Base-by-base conservation (phyloP, 2,797 vertebrate species). In the Gymnodraco acuticeps region DNA sequence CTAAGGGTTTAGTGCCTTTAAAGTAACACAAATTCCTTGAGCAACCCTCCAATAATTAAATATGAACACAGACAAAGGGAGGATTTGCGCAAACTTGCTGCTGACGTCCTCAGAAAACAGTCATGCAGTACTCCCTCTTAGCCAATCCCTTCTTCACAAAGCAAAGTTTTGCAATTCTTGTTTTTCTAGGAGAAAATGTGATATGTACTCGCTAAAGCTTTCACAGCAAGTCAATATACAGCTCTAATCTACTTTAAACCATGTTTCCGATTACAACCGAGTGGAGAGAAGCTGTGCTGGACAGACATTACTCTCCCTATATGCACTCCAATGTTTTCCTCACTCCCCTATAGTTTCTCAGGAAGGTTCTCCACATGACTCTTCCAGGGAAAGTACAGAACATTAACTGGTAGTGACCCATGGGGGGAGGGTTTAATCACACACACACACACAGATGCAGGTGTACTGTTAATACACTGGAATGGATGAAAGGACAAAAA, bases 351-450 rank as follows among this genome's bases (percentile, higher is more conserved):
- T 45, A 63, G 64, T 85, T 82, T 89, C 70, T 63, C 17, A 70
- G 83, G 73, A 82, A 85, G 77, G 10, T 19, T 31, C 85, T 64
- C 75, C 45, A 65, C 70, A 45, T 53, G 80, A 63, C 33, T 81
- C 73, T 85, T 90, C 74, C 81, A 74, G 59, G 71, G 70, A 90
- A 88, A 81, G 77, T 72, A 86, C 23, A 27, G 23, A 27, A 27
- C 23, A 27, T 27, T 27, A 27, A 27, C 23, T 27, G 23, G 23
- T 27, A 27, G 23, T 3, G 23, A 27, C 23, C 23, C 23, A 27
- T 3, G 23, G 23, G 23, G 23, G 3, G 23, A 27, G 23, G 23
- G 3, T 27, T 27, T 27, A 27, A 27, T 3, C 23, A 23, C 78
- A 84, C 33, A 33, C 33, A 5, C 31, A 33, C 31, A 33, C 33